These are phyloP conservation scores for Phengaris alcon DNA, from an alignment of 2,888 invertebrate genomes.

Conservation along the genomic window DNA sequence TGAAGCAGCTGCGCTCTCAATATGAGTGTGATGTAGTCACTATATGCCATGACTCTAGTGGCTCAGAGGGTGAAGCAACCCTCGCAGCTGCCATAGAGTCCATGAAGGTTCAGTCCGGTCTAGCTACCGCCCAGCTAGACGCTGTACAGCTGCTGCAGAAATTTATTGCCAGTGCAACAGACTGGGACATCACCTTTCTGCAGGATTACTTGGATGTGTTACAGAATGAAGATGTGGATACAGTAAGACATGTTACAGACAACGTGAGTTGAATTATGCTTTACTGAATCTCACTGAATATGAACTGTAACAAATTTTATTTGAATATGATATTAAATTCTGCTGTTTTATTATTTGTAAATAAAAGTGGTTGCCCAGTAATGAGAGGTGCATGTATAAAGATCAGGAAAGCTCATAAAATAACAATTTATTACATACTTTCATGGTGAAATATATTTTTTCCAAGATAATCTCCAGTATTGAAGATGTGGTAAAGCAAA, in stretches of 20 bases:
- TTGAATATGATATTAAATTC: too few relatives aligned
- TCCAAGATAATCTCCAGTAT: conserved; percentile 28
- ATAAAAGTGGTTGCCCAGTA: neutral
- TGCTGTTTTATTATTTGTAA: too few relatives aligned
- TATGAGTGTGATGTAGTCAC: conserved; percentile 25
- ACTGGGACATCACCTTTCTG: conserved; percentile 32
- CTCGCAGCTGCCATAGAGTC: conserved; percentile 34
- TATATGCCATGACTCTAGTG: conserved; percentile 33
- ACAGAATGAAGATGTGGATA: conserved; percentile 22
- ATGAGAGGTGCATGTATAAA: neutral
- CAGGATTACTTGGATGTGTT: conserved; percentile 33
- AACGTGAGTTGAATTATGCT: neutral
- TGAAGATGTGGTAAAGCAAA: conserved; percentile 21
- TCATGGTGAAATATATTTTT: neutral
- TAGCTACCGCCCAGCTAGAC: conserved; percentile 21
- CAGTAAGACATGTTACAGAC: conserved; percentile 29
- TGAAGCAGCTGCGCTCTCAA: conserved; percentile 30
- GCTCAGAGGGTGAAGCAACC: conserved; percentile 35
- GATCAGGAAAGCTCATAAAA: neutral
- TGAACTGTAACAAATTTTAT: too few relatives aligned
- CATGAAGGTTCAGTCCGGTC: conserved; percentile 25
- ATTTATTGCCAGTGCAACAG: conserved; percentile 26
- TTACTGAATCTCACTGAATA: too few relatives aligned
- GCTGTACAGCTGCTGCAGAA: conserved; percentile 27
- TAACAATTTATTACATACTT: neutral